phyloP scores from a whole-genome alignment of 2,797 vertebrate genomes.

The Gymnodraco acuticeps region DNA sequence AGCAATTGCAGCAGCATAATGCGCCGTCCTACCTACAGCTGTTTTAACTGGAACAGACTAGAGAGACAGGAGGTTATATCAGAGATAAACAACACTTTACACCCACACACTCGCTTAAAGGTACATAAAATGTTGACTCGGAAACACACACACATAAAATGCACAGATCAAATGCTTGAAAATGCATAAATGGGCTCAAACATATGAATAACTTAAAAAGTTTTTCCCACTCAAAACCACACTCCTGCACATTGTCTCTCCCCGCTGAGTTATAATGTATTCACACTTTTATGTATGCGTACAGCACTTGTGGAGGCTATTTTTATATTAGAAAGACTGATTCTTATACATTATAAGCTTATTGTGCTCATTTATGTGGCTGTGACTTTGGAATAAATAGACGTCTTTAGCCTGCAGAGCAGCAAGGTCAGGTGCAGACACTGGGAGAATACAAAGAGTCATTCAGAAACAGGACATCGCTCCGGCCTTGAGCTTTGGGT shows the following conservation, averaged over 20 bases:
- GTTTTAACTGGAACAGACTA: slow-evolving; percentile 51
- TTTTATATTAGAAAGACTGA: too few relatives aligned
- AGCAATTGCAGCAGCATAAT: slow-evolving; percentile 32
- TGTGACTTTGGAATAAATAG: too few relatives aligned
- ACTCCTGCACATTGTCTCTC: neutral
- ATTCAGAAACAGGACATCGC: too few relatives aligned
- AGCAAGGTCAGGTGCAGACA: too few relatives aligned
- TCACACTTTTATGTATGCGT: slow-evolving; percentile 16
- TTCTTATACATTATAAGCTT: too few relatives aligned
- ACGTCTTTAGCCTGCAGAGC: too few relatives aligned
- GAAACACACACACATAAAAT: slow-evolving; percentile 44
- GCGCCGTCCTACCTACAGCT: slow-evolving; percentile 59
- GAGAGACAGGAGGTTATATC: slow-evolving; percentile 56
- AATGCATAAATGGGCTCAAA: slow-evolving; percentile 18
- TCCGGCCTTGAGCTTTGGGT: too few relatives aligned
- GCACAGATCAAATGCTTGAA: slow-evolving; percentile 13
- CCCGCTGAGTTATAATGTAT: neutral
- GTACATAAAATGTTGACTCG: slow-evolving; percentile 40
- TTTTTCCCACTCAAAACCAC: neutral
- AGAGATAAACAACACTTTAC: slow-evolving; percentile 64
- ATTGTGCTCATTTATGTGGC: too few relatives aligned
- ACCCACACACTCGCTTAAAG: slow-evolving; percentile 55
- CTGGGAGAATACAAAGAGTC: too few relatives aligned
- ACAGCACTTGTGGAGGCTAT: neutral
- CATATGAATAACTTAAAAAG: neutral